A percentile compares a stretch with the other conserved stretches of the same genome.
These are phyloP conservation scores for Capromys pilorides DNA, from an alignment of 2,797 vertebrate genomes.

Conservation along the genomic window DNA sequence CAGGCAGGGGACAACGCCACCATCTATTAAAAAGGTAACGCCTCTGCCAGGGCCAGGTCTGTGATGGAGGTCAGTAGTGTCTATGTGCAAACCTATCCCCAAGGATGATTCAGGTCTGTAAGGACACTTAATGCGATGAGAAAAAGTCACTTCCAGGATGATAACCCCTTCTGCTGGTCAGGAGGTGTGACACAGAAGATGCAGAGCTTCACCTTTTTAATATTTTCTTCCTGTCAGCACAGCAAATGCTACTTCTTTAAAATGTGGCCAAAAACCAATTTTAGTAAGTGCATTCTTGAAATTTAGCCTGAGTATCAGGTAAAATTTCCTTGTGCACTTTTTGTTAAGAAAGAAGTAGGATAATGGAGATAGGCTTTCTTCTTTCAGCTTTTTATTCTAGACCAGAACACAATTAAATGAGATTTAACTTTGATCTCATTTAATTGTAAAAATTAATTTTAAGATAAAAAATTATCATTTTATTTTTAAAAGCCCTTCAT, in stretches of 20 bases:
- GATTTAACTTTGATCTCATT: slow-evolving; percentile 24
- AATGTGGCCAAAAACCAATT: not conserved
- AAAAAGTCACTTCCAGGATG: not conserved
- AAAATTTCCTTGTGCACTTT: slow-evolving; percentile 13
- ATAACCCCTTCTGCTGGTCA: not conserved
- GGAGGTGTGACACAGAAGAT: not conserved
- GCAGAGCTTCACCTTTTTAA: not conserved
- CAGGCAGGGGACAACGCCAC: not conserved
- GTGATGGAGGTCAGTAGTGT: not conserved
- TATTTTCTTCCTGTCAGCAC: not conserved
- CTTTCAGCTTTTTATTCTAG: not conserved
- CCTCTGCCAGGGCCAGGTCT: not conserved
- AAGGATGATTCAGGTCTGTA: not conserved
- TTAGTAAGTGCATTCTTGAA: not conserved
- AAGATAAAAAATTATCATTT: not conserved
- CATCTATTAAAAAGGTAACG: too few relatives aligned
- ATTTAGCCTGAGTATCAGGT: not conserved
- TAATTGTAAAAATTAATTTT: slow-evolving; percentile 35
- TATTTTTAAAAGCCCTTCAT: not conserved
- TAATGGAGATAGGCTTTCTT: not conserved
- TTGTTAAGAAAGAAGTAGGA: slow-evolving; percentile 6
- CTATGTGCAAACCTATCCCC: not conserved
- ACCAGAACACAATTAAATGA: slow-evolving; percentile 25
- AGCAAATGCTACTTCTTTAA: slow-evolving; percentile 13
- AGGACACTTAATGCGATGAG: not conserved